A percentile compares a stretch with the other conserved stretches of the same genome.
Evolutionary conservation across 1,140 invertebrate species (phyloP).

Genomic region (Vanessa atalanta): DNA sequence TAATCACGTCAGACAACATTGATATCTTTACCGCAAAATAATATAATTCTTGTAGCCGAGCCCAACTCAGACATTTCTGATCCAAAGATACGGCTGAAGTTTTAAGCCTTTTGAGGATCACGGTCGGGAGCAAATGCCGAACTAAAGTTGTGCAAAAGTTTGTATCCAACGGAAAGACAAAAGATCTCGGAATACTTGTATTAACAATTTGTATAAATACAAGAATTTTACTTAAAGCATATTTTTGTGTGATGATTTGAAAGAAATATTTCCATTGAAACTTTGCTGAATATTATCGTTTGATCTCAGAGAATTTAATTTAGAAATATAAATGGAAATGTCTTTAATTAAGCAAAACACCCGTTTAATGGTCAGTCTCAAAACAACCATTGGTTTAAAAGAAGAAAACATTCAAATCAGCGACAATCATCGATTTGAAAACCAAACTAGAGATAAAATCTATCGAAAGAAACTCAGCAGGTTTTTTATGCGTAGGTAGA

Average conservation of each 20-base stretch:
- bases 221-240: constrained; percentile 18
- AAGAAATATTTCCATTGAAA: neutral
- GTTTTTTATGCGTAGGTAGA: no score
- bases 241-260: constrained; percentile 15
- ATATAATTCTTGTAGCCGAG: constrained; percentile 29
- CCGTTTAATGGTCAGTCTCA: no score
- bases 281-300: constrained; percentile 1
- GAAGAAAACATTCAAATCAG: no score
- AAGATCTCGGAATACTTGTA: constrained; percentile 32
- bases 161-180: constrained; percentile 27
- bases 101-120: constrained; percentile 37
- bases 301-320: no score
- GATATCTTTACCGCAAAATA: constrained; percentile 31
- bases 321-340: no score
- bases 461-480: no score
- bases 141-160: constrained; percentile 24
- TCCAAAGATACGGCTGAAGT: constrained; percentile 37
- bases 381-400: no score
- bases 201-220: constrained; percentile 30
- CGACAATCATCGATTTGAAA: no score
- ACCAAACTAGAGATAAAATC: no score
- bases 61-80: constrained; percentile 36
- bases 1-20: constrained; percentile 19
- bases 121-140: constrained; percentile 28
- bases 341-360: no score